Evolutionary conservation across 92 coral and sea anemone genomes (phyloP).

Genomic region (Chrysogorgia sp.): DNA sequence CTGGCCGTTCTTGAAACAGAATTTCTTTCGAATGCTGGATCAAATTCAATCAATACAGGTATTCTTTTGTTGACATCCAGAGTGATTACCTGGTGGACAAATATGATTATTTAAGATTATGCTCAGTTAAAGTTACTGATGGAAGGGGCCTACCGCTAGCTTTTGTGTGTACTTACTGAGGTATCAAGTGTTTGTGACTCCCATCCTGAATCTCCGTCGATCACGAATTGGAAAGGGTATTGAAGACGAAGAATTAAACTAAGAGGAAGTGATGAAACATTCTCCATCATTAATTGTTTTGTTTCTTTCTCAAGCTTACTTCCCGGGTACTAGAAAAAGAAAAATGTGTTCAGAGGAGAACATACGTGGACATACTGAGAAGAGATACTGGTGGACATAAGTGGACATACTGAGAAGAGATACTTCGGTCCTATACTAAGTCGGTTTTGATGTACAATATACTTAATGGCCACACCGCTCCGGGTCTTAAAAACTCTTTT

Average conservation of each 20-base stretch:
- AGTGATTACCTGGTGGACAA: conserved; percentile 64
- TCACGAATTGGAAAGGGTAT: conserved; percentile 88
- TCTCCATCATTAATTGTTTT: conserved; percentile 89
- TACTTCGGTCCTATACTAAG: too few relatives aligned
- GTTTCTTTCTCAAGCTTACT: conserved; percentile 83
- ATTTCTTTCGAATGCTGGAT: conserved; percentile 91
- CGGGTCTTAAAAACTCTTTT: too few relatives aligned
- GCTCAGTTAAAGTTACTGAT: neutral
- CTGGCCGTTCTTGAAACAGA: conserved; percentile 82
- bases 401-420: too few relatives aligned
- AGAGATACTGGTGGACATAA: neutral
- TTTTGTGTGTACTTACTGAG: conserved; percentile 61
- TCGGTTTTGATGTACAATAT: too few relatives aligned
- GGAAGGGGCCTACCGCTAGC: neutral
- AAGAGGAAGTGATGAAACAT: conserved; percentile 87
- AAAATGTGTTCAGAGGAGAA: neutral
- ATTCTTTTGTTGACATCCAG: conserved; percentile 77
- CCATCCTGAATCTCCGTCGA: conserved; percentile 88
- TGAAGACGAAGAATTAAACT: conserved; percentile 65
- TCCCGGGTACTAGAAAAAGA: conserved; percentile 77
- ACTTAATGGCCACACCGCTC: too few relatives aligned
- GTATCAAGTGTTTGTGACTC: conserved; percentile 79
- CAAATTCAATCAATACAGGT: conserved; percentile 91
- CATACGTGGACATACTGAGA: too few relatives aligned
- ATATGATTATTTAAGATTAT: neutral